phyloP scores from a whole-genome alignment of 2,888 invertebrate genomes.

The Acrobasis suavella region DNA sequence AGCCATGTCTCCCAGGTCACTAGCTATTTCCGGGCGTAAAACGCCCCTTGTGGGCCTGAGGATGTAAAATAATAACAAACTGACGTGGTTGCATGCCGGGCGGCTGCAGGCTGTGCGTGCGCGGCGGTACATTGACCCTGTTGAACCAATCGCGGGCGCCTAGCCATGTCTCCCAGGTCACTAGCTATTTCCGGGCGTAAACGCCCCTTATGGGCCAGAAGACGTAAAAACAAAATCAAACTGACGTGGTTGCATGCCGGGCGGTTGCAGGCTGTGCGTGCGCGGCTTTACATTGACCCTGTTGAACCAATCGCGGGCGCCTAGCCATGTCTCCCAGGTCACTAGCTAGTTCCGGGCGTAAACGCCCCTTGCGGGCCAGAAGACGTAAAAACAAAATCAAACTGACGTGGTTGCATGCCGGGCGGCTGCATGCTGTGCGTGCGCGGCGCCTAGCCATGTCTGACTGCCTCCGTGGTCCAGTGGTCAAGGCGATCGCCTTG shows the following conservation, averaged over 20 bases:
- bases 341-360: slow-evolving; percentile 70
- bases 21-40: no score
- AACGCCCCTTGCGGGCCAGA: no score
- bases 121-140: slow-evolving; percentile 84
- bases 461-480: slow-evolving; percentile 34
- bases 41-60: no score
- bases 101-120: slow-evolving; percentile 89
- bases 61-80: slow-evolving; percentile 31
- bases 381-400: slow-evolving; percentile 23
- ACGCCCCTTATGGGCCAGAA: no score
- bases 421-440: slow-evolving; percentile 91
- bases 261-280: slow-evolving; percentile 90
- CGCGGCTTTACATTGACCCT: slow-evolving; percentile 84
- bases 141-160: slow-evolving; percentile 91
- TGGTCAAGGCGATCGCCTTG: slow-evolving; percentile 87
- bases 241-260: slow-evolving; percentile 92
- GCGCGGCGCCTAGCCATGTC: slow-evolving; percentile 84
- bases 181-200: slow-evolving; percentile 58
- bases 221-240: slow-evolving; percentile 30
- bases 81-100: slow-evolving; percentile 92
- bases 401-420: slow-evolving; percentile 91
- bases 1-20: no score
- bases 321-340: slow-evolving; percentile 90
- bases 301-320: slow-evolving; percentile 90
- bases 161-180: slow-evolving; percentile 90